Evolutionary conservation across 2,888 invertebrate species (phyloP).

Genomic region (Eilema sororculum): DNA sequence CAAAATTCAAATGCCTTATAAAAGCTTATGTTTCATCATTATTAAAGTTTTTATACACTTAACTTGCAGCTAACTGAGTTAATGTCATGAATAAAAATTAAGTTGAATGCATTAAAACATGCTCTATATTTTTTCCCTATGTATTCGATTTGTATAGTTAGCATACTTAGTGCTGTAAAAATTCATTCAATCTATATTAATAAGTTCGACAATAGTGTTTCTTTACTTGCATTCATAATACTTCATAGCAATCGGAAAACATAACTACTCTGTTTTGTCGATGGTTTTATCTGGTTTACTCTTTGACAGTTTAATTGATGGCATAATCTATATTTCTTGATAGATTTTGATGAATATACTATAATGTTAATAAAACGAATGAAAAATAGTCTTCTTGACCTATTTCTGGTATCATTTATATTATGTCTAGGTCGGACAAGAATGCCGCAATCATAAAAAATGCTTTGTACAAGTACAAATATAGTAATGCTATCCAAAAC

Average conservation of each 20-base stretch:
- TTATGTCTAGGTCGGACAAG: slow-evolving; percentile 21
- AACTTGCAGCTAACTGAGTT: too few species aligned
- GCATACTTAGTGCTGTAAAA: too few species aligned
- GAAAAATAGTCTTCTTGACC: not conserved
- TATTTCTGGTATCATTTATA: slow-evolving; percentile 5
- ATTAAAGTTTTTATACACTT: too few species aligned
- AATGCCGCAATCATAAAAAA: slow-evolving; percentile 35
- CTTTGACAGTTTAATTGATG: not conserved
- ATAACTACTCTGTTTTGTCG: not conserved
- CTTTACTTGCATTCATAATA: too few species aligned
- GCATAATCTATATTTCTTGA: not conserved
- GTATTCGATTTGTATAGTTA: too few species aligned
- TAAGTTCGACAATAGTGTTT: too few species aligned
- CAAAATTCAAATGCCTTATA: too few species aligned
- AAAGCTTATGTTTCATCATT: too few species aligned
- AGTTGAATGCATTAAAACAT: too few species aligned
- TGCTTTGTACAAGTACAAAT: slow-evolving; percentile 39
- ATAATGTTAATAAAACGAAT: not conserved
- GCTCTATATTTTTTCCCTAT: too few species aligned
- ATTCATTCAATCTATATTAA: too few species aligned
- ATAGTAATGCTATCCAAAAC: slow-evolving; percentile 38
- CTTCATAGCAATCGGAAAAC: not conserved
- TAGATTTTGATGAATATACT: not conserved
- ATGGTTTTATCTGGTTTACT: not conserved
- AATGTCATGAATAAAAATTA: too few species aligned